A percentile compares a stretch with the other conserved stretches of the same genome.
phyloP scores from a whole-genome alignment of 2,797 vertebrate genomes.

The Varecia variegata region DNA sequence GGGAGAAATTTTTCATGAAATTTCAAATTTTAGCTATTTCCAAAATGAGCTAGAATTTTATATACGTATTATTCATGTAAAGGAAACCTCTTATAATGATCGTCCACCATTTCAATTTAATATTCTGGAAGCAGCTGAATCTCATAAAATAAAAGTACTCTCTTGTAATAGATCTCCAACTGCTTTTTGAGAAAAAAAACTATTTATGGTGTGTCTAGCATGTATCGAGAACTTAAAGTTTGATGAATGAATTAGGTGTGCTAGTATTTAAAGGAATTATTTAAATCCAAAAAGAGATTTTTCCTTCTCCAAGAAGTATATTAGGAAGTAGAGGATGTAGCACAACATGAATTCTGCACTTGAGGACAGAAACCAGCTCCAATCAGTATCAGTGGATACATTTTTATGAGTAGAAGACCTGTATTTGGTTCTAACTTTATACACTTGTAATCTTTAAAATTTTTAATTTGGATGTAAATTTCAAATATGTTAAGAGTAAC shows the following conservation, averaged over 20 bases:
- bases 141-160: neutral
- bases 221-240: neutral
- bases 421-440: neutral
- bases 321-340: neutral
- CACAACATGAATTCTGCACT: neutral
- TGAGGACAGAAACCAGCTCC: neutral
- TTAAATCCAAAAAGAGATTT: neutral
- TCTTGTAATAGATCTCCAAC: neutral
- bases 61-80: neutral
- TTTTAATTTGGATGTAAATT: neutral
- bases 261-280: neutral
- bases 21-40: neutral
- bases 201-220: neutral
- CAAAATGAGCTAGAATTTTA: neutral
- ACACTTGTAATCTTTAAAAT: neutral
- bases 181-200: neutral
- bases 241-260: neutral
- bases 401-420: neutral
- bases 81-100: neutral
- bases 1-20: neutral
- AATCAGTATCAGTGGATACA: neutral
- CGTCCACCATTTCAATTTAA: neutral
- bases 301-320: neutral
- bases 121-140: constrained; percentile 16
- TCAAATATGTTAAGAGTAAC: neutral